Evolutionary conservation across 2,888 invertebrate species (phyloP), one percentile per base, ranked within the genome.

Genomic region (Gryllus longicercus): DNA sequence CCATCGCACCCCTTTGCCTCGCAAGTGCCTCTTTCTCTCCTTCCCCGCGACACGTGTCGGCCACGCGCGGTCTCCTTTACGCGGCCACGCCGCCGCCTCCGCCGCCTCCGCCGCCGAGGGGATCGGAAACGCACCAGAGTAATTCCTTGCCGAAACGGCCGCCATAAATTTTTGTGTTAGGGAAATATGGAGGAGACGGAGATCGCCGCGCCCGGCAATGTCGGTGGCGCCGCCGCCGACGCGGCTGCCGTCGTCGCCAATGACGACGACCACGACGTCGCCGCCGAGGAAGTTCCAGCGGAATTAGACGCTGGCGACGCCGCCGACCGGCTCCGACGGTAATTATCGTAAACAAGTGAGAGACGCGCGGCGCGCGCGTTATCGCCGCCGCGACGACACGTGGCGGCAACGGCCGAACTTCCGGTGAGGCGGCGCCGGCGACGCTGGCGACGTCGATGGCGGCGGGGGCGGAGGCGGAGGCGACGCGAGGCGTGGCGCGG

Each of bases 261-360:
- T 38, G 25, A 38, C 25, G 25, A 38, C 25, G 25, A 38, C 25
- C 25, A 38, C 25, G 25, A 38, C 25, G 25, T 38, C 25, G 25
- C 25, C 25, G 25, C 0, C 25, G 25, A 38, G 25, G 25, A 38
- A 38, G 25, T 38, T 38, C 25, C 25, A 38, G 25, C 25, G 25
- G 25, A 38, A 38, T 38, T 38, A 38, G 25, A 38, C 25, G 25
- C 25, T 38, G 25, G 25, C 25, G 25, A 4, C 63, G 18, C 63
- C 3, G 63, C 18, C 63, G 63, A 63, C 63, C 63, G 63, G 63
- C 63, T 63, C 63, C 63, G 63, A 18, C 63, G 63, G 63, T 63
- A 63, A 63, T 63, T 63, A 63, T 63, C 63, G 63, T 63, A 63
- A 63, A 63, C 63, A 63, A 63, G 63, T 63, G 63, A 63, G 63